Conservation (phyloP, 1,140 invertebrate species). For the Drosophila fuyamai region DNA sequence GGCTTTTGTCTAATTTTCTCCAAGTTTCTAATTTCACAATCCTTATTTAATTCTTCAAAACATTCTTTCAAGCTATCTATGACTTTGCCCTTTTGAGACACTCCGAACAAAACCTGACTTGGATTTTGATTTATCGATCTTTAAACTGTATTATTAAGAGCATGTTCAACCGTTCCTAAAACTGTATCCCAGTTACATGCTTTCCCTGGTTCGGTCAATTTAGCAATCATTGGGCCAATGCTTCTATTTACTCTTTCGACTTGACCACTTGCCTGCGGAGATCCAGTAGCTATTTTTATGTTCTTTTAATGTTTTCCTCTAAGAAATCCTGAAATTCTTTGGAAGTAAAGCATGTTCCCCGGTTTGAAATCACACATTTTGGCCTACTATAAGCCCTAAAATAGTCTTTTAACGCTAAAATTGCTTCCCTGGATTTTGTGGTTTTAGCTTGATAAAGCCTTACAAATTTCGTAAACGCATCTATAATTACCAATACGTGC, state of each 20-base stretch:
- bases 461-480: background rate
- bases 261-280: background rate
- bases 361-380: no score
- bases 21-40: no score
- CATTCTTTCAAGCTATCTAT: no score
- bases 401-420: slow-evolving; percentile 2
- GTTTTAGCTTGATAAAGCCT: background rate
- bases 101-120: no score
- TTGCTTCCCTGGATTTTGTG: background rate
- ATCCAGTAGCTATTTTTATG: background rate
- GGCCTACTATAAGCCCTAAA: no score
- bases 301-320: background rate
- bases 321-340: background rate
- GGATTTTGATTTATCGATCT: background rate
- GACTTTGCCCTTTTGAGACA: no score
- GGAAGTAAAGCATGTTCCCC: no score
- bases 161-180: background rate
- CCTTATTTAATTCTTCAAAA: no score
- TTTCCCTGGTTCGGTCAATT: background rate
- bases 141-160: background rate
- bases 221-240: background rate
- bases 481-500: slow-evolving; percentile 8
- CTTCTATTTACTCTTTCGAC: background rate
- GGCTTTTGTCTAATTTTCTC: background rate
- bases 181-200: background rate